Evolutionary conservation across 1,140 invertebrate genomes (phyloP), one percentile per base, ranked within the genome.

Genomic region (Micrasema longulum): DNA sequence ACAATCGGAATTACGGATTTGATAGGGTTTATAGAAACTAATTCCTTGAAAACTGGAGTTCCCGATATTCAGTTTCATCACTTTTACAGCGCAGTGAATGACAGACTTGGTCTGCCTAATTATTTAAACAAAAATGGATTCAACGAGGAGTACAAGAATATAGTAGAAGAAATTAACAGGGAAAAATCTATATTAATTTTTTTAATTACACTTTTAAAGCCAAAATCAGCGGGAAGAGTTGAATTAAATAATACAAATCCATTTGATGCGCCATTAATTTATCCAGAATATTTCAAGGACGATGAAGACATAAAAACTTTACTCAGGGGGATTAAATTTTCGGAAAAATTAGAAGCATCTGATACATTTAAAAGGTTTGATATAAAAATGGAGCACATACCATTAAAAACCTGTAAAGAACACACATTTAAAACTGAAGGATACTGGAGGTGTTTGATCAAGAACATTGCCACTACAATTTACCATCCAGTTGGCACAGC

Each of bases 251-350:
- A 79, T 16, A 84, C 78, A 2, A 84, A 89, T 87, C 87, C 92
- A 75, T 65, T 79, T 47, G 86, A 88, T 2, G 80, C 85, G 65
- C 93, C 92, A 2, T 69, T 89, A 23, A 88, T 94, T 48, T 87
- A 89, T 76, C 87, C 92, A 4, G 90, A 90, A 73, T 92, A 90
- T 75, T 87, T 91, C 48, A 67, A 86, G 11, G 84, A 89, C 52
- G 69, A 78, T 47, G 79, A 82, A 14, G 89, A 91, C 77, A 72
- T 89, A 18, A 64, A 82, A 11, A 83, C 81, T n/a, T 79, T 89
- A 52, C 78, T 89, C 3, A 86, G 83, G 77, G 87, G 86, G 23
- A 83, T 87, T n/a, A 86, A 84, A 72, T 82, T 86, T 71, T 77
- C 75, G 14, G 66, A 87, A 23, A 83, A 83, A 65, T 72, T 89